phyloP scores from a whole-genome alignment of 2,888 invertebrate genomes.

The Megaustenia siamemsis region DNA sequence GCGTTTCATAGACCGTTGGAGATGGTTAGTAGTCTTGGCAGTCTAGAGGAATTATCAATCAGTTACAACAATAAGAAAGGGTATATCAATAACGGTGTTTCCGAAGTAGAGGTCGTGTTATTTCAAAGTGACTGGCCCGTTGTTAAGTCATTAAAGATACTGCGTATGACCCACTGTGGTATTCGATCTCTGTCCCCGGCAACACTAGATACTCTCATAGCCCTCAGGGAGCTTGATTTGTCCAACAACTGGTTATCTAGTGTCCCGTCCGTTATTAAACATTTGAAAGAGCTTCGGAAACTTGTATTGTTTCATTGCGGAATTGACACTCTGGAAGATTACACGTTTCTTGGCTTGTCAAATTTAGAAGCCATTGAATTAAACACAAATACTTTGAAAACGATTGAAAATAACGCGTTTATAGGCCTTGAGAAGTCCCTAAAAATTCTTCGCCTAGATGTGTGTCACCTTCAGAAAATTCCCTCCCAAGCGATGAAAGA shows the following conservation, averaged over 20 bases:
- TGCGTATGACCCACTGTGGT: constrained; percentile 45
- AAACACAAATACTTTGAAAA: constrained; percentile 34
- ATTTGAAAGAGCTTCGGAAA: constrained; percentile 45
- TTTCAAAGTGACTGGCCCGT: constrained; percentile 39
- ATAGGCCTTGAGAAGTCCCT: constrained; percentile 47
- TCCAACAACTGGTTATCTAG: constrained; percentile 48
- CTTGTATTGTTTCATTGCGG: constrained; percentile 52
- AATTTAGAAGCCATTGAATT: constrained; percentile 46
- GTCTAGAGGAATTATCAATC: constrained; percentile 51
- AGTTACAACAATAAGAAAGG: constrained; percentile 54
- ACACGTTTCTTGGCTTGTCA: constrained; percentile 46
- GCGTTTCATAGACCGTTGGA: constrained; percentile 44
- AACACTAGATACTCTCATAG: background rate
- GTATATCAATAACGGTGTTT: constrained; percentile 30
- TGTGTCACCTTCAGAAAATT: constrained; percentile 45
- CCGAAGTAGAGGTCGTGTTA: constrained; percentile 23
- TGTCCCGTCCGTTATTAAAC: constrained; percentile 37
- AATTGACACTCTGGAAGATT: constrained; percentile 44
- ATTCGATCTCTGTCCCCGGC: constrained; percentile 8
- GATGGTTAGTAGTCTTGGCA: constrained; percentile 39
- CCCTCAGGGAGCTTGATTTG: constrained; percentile 39
- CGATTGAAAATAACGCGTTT: constrained; percentile 50
- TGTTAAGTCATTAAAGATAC: background rate
- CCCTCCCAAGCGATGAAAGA: constrained; percentile 52
- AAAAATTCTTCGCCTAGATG: constrained; percentile 41